Base-by-base conservation (phyloP, 1,140 invertebrate genomes). In the Macrosteles quadrilineatus region DNA sequence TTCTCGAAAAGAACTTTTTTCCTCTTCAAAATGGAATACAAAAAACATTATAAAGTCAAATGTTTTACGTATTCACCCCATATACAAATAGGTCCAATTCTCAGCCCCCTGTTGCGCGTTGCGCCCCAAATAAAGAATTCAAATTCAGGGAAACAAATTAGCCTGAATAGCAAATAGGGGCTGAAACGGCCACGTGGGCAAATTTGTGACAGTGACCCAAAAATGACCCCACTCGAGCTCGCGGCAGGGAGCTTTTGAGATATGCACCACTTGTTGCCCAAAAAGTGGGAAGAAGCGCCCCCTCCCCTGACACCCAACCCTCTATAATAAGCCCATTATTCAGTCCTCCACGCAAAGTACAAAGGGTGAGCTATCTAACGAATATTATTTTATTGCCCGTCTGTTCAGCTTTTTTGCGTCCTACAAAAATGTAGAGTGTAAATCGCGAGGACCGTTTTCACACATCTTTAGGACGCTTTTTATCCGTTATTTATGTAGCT, bases 161-260 rank as follows among this genome's bases (percentile, higher is more conserved):
- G 55, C 21, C 55, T 59, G 55, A 59, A 59, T 59, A 59, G 55
- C 25, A 59, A 59, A 59, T 59, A 59, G 55, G 55, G 55, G 55
- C 47, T 14, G 47, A 19, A 19, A 4, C 47, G 11, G 47, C 11
- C 14, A 25, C 55, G 23, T 23, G 55, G 12, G 55, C 14, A 30
- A 14, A 9, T 29, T 17, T 17, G 47, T 19, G 47, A 50, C 47
- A 6, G 23, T 59, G 55, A 59, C 55, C 55, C 55, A 59, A 59
- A 59, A 59, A 29, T 59, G 55, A 59, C 55, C 55, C 55, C 55
- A 30, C 55, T 27, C 55, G 55, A 59, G 55, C 21, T 25, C 23
- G 21, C 27, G 21, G 21, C 25, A 6, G 55, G 47, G 2, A 4
- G 55, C 55, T 59, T 59, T 59, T 27, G 55, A 59, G 25, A 59